Evolutionary conservation across 2,113 vertebrate species (phyloP), one percentile per base, ranked within the genome.

Genomic region (Tangachromis dhanisi): DNA sequence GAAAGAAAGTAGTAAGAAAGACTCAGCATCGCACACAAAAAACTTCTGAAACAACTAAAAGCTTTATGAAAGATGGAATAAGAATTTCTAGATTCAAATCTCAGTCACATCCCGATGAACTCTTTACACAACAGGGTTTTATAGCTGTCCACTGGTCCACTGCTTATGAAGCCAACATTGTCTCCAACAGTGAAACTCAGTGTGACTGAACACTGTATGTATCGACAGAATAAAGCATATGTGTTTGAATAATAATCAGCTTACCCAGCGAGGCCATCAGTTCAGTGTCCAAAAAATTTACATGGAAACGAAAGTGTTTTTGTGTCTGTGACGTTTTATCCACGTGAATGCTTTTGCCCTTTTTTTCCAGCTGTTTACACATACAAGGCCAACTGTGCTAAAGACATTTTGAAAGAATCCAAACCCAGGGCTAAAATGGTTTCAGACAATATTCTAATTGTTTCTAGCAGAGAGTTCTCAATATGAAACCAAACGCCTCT

Each of bases 391-490:
- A 45, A 73, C 49, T 71, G 51, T 66, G 78, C 81, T 84, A 83
- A 83, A 88, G 73, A 38, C 31, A 26, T 80, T 80, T 82, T 80
- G 55, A 81, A 85, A 33, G 38, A 40, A 33, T 16, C 80, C 14
- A 6, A 47, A 85, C 53, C 8, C 3, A 2, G 49, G 61, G 49
- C 76, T 88, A 57, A 66, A 86, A 88, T 42, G 66, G 38, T 83
- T 86, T 31, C 78, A 90, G 80, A 90, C 90, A 85, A 88, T 83
- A 42, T 47, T 5, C 29, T 81, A 88, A 89, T 92, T 92, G 87
- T 90, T 90, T 91, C 88, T 82, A 90, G 80, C 85, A 88, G 84
- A 84, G 84, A 53, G 17, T 73, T 57, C 45, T 4, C 81, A 61
- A 73, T 83, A 86, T 88, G 88, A 93, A 88, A 84, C 71, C 86